Evolutionary conservation across 2,888 invertebrate genomes (phyloP), one percentile per base, ranked within the genome.

Genomic region (Aphidoletes aphidimyza): DNA sequence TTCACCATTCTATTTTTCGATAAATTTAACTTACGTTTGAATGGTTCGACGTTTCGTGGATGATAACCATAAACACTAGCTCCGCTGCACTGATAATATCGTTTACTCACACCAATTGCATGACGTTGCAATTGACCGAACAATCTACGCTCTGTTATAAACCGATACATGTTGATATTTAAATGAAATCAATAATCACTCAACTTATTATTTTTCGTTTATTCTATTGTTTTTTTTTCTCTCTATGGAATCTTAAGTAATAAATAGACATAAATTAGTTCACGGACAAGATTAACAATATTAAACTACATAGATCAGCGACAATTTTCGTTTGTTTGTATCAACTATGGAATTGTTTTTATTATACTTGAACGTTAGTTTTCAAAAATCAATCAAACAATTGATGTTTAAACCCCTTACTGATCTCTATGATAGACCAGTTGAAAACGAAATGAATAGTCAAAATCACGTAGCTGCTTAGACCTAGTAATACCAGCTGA

Each of bases 21-120:
- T 17, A 47, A 54, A n/a, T 22, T 26, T 47, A 2, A 81, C 86
- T 85, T 88, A 90, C 90, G 88, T 89, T 88, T 87, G 86, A 87
- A 90, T 81, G 86, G 85, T 26, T 87, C 87, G 84, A 86, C 87
- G 1, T 87, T 85, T 83, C 86, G 86, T 1, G 89, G 89, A 26
- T 88, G 87, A 86, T 89, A 89, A 84, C 90, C 90, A 86, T 88
- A 90, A 19, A 90, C 88, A 49, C 89, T 90, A 14, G 88, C 87
- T 78, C 88, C 87, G 85, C 89, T 88, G 84, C 84, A 49, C 9
- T 90, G 90, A 87, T 90, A 90, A 17, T 26, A 85, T 84, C 85
- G 85, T 14, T 37, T 83, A 26, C 30, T 84, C 8, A 22, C 22
- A 2, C 22, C 22, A n/a, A 69, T 69, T 69, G 69, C 69, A n/a